Evolutionary conservation across 2,888 invertebrate genomes (phyloP), one percentile per base, ranked within the genome.

Genomic region (Mesorhabditis sp.): DNA sequence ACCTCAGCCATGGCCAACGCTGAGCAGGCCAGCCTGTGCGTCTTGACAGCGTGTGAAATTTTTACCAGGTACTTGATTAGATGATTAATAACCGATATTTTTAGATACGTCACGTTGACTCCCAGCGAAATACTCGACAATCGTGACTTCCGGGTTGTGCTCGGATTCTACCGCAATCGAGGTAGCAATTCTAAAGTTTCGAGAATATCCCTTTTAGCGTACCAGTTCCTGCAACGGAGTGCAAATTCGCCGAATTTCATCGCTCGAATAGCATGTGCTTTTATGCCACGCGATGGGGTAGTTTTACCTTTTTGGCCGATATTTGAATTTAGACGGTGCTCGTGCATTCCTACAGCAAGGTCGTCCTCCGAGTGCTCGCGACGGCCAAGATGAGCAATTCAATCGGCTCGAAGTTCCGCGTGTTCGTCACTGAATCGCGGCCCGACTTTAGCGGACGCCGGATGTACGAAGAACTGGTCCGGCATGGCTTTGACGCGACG

Each of bases 241-340:
- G 70, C 74, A 10, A 70, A 71, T 86, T 91, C 94, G 0, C 89
- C 94, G 83, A 90, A 90, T 64, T 93, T 93, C 86, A 93, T 96
- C 75, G 92, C 93, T 0, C 28, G 28, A 28, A 28, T 28, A 28
- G 28, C 28, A 28, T 28, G 28, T 28, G 28, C 28, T 28, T 28
- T 28, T 28, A 28, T 28, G 28, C 28, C 28, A 28, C 28, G 28
- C 28, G 28, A 28, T 28, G 28, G 28, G 28, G 28, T 28, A 28
- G 28, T 28, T 28, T 28, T 28, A 28, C 28, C 28, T 28, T 28
- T 5, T 7, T 68, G 15, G n/a, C 43, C n/a, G 15, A 62, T 5
- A 41, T 43, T 3, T 28, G 28, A 28, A 63, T 76, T 62, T 66
- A 77, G 77, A 78, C 75, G 62, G 69, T 78, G 44, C 71, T 78